Conservation (phyloP, 1,140 invertebrate species). For the Solenopsis fugax region DNA sequence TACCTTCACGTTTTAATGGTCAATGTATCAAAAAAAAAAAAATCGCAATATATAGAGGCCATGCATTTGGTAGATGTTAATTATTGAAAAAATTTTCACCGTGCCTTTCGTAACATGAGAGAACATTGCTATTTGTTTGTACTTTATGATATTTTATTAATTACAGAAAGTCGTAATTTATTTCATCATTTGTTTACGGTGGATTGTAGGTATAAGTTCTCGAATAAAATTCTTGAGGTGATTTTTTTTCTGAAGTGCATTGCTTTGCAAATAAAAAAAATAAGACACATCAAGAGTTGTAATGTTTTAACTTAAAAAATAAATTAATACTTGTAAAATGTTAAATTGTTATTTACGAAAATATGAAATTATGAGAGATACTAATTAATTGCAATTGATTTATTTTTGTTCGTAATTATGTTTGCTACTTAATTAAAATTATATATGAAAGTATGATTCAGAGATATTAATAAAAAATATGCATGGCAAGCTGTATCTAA, state of each 20-base stretch:
- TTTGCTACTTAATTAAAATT: constrained; percentile 10
- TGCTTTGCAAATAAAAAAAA: background rate
- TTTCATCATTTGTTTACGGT: background rate
- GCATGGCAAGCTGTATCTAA: background rate
- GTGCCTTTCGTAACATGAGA: background rate
- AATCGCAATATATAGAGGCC: background rate
- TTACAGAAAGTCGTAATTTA: constrained; percentile 20
- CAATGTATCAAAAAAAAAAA: background rate
- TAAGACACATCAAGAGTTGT: background rate
- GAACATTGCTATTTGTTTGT: background rate
- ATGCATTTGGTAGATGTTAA: constrained; percentile 7
- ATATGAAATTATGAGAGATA: background rate
- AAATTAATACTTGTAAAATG: too few species aligned
- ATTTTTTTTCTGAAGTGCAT: background rate
- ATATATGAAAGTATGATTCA: background rate
- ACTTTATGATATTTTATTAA: background rate
- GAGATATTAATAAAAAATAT: constrained; percentile 4
- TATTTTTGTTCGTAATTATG: background rate
- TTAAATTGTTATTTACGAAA: constrained; percentile 2
- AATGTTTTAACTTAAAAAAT: background rate
- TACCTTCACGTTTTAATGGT: background rate
- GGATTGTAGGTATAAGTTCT: background rate
- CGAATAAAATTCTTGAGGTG: background rate
- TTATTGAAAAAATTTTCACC: constrained; percentile 17
- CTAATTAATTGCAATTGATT: background rate